A percentile compares a stretch with the other conserved stretches of the same genome.
phyloP scores from a whole-genome alignment of 2,888 invertebrate genomes.

The Bedellia somnulentella region DNA sequence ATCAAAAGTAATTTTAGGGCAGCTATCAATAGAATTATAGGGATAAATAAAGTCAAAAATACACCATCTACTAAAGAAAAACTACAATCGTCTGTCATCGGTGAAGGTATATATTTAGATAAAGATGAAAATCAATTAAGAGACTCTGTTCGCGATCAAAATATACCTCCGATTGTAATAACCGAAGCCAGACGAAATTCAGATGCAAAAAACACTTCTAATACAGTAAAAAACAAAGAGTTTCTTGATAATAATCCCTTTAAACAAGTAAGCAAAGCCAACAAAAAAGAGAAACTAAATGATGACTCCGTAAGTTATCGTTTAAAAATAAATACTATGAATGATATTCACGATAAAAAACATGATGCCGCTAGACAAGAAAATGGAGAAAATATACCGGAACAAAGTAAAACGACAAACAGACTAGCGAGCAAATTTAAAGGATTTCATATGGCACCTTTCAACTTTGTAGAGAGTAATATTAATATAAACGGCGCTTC shows the following conservation, averaged over 20 bases:
- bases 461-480: constrained; percentile 21
- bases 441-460: constrained; percentile 29
- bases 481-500: no score
- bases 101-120: no score
- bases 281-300: background rate
- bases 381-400: no score
- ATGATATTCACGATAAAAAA: constrained; percentile 15
- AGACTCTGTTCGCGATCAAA: background rate
- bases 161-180: background rate
- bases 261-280: background rate
- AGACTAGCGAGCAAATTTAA: constrained; percentile 16
- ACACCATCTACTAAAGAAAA: constrained; percentile 9
- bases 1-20: constrained; percentile 36
- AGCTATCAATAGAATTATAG: constrained; percentile 36
- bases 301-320: constrained; percentile 28
- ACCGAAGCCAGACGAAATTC: background rate
- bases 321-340: constrained; percentile 39
- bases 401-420: no score
- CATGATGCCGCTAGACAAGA: background rate
- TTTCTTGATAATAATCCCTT: background rate
- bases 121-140: constrained; percentile 1
- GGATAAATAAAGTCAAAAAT: constrained; percentile 18
- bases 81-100: background rate
- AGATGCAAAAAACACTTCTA: background rate
- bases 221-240: background rate